Base-by-base conservation (phyloP, 2,113 vertebrate species). In the Lagopus leucura region DNA sequence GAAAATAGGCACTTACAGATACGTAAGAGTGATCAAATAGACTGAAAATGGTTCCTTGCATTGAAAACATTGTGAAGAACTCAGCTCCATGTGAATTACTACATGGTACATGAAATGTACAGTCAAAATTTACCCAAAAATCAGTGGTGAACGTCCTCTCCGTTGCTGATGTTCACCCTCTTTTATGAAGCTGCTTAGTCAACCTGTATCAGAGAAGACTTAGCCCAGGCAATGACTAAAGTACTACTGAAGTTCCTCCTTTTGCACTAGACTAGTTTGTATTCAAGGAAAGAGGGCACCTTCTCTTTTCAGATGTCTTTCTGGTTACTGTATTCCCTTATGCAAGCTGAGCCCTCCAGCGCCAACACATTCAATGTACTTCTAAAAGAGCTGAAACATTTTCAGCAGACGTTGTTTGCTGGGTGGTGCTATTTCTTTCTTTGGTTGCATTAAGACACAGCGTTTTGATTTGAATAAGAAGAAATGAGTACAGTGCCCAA, bases 401-500 rank as follows among this genome's bases (percentile, higher is more conserved):
- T 76, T 52, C 81, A 94, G 36, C 45, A 64, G 42, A 85, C 16
- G 38, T 92, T 82, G 16, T 79, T 87, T 89, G 40, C 58, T 85
- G 89, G 36, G 40, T 85, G 63, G 63, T 82, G 54, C 42, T 73
- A 15, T 82, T 78, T 84, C n/a, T 76, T 76, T 73, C 74, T 67
- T 91, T 70, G 27, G 43, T 30, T 76, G 54, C 7, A 54, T 71
- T 82, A 66, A 42, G 64, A 89, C 71, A 43, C 34, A 38, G 36
- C 30, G 64, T 79, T 85, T 89, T 82, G 24, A 57, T 82, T 76
- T 89, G 52, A 90, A 86, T 16, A 64, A 85, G 82, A 84, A 78
- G 61, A 94, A 75, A 94, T 66, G 13, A 82, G 47, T 50, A 45
- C 34, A 5, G 50, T 14, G 4, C 42, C 19, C 45, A 63, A 84